Evolutionary conservation across 2,113 vertebrate species (phyloP), one percentile per base, ranked within the genome.

Genomic region (Fregata magnificens): DNA sequence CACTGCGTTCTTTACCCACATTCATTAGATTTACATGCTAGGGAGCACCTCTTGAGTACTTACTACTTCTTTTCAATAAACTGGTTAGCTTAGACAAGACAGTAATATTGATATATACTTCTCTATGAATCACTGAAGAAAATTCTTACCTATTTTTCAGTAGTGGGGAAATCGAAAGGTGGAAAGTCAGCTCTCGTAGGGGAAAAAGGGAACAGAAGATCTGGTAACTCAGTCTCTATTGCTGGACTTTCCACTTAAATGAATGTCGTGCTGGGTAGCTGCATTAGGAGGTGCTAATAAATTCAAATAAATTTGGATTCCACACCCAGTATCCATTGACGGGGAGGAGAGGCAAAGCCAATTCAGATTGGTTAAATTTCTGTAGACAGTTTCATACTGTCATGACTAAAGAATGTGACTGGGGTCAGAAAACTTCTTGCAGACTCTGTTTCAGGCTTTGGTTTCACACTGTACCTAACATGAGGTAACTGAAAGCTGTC

Each of bases 291-390:
- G 70, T 87, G 52, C n/a, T 86, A 45, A 5, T 82, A 82, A 84
- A 82, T 94, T 91, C 59, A 79, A 90, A 95, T 71, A 97, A 90
- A 82, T 86, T 95, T 97, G 84, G 77, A 86, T 95, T 96, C 77
- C 58, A 73, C 58, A 87, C 70, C 34, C 45, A 45, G 31, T 88
- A 44, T 76, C 93, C 6, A 3, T 78, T 92, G 82, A 82, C 42
- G 24, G 63, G 65, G 61, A 82, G 59, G 44, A 91, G 55, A 80
- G 31, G 45, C 40, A 76, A 93, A 92, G 80, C 85, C 49, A 86
- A 13, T 79, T 93, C 81, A 95, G 71, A 88, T 86, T 65, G 56
- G 15, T 86, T 91, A 95, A 80, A 86, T 82, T 98, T 96, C 91
- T 88, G 86, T 73, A 95, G 86, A 40, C 38, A 62, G 29, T 79